These are phyloP conservation scores for Agrilus cyanescens DNA, from an alignment of 2,888 invertebrate species.

Conservation along the genomic window DNA sequence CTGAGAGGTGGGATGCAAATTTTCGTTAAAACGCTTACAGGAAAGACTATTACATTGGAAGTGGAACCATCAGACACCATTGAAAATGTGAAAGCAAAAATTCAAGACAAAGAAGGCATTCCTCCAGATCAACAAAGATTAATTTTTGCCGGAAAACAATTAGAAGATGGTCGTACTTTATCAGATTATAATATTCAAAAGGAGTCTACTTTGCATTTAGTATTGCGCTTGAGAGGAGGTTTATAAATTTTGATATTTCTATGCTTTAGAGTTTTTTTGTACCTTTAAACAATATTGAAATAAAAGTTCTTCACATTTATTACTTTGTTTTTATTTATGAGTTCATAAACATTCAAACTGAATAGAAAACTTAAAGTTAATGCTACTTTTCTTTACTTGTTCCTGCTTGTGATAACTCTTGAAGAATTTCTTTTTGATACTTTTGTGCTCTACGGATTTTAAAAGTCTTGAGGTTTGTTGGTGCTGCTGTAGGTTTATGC, in stretches of 20 bases:
- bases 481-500: constrained; percentile 6
- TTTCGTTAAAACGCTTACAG: constrained; percentile 39
- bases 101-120: constrained; percentile 83
- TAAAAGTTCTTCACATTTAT: not conserved
- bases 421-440: constrained; percentile 42
- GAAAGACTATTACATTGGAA: constrained; percentile 41
- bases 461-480: constrained; percentile 34
- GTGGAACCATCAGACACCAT: constrained; percentile 46
- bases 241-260: constrained; percentile 5
- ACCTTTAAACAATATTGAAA: not conserved
- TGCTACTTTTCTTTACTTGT: constrained; percentile 31
- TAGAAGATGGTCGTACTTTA: constrained; percentile 25
- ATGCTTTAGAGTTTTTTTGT: constrained; percentile 1
- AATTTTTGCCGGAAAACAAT: constrained; percentile 82
- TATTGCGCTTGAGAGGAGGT: constrained; percentile 59
- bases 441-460: constrained; percentile 40
- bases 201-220: constrained; percentile 85
- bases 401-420: constrained; percentile 31
- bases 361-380: no score
- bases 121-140: constrained; percentile 81
- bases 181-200: constrained; percentile 82
- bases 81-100: constrained; percentile 53
- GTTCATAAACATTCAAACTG: not conserved
- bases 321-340: constrained; percentile 1
- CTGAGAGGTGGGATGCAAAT: constrained; percentile 38